These are phyloP conservation scores for Tautogolabrus adspersus DNA, from an alignment of 2,113 vertebrate genomes.

Conservation along the genomic window DNA sequence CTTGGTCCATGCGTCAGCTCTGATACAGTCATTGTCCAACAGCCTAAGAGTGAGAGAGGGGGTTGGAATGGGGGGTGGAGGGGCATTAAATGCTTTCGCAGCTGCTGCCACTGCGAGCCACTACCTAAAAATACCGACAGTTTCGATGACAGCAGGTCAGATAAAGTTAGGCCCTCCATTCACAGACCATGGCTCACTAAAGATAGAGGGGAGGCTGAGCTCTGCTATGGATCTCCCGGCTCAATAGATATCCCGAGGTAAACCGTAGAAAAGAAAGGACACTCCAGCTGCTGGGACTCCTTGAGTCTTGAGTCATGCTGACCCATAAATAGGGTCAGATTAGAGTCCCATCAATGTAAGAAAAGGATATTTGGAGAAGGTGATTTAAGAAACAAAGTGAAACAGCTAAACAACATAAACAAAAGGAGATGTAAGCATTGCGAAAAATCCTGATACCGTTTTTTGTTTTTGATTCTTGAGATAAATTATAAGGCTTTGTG, in stretches of 20 bases:
- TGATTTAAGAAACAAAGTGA: background rate
- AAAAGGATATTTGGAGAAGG: background rate
- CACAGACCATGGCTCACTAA: constrained; percentile 65
- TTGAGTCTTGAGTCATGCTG: constrained; percentile 41
- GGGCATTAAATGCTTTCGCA: constrained; percentile 74
- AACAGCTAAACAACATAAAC: no score
- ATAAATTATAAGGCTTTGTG: no score
- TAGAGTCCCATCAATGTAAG: background rate
- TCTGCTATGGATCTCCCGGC: constrained; percentile 61
- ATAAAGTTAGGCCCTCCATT: constrained; percentile 78
- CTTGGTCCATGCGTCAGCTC: constrained; percentile 31
- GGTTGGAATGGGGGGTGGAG: constrained; percentile 24
- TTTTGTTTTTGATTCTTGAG: no score
- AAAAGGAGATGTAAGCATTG: no score
- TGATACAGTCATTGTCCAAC: constrained; percentile 68
- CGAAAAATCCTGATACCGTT: background rate
- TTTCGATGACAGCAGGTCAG: constrained; percentile 73
- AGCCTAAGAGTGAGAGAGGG: constrained; percentile 51
- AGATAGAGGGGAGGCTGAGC: constrained; percentile 69
- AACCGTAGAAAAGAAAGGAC: constrained; percentile 56
- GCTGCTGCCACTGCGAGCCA: constrained; percentile 73
- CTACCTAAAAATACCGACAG: constrained; percentile 79
- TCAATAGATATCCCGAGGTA: constrained; percentile 59
- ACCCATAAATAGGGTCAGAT: constrained; percentile 32
- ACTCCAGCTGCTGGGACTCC: constrained; percentile 37